Evolutionary conservation across 2,888 invertebrate genomes (phyloP).

Genomic region (Mesorhabditis sp.): DNA sequence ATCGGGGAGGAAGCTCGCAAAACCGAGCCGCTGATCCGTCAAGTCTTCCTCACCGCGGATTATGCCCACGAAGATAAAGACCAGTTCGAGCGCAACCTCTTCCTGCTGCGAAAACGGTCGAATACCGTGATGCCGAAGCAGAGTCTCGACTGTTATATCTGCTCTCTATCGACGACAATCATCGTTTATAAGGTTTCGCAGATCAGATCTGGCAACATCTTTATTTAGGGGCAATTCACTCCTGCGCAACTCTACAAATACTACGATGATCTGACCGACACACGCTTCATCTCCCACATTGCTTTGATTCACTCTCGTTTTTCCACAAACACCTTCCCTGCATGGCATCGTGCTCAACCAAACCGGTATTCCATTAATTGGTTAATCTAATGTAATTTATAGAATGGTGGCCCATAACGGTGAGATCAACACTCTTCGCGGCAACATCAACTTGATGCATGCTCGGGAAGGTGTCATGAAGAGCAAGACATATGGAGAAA

Average conservation of each 20-base stretch:
- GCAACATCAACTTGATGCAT: constrained; percentile 96
- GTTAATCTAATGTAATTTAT: constrained; percentile 16
- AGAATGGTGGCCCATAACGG: constrained; percentile 95
- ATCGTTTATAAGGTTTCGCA: constrained; percentile 81
- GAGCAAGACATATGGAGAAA: constrained; percentile 70
- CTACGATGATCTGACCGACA: constrained; percentile 67
- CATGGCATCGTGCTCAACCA: constrained; percentile 98
- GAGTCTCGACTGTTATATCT: constrained; percentile 87
- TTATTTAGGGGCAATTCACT: background rate
- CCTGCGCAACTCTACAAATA: constrained; percentile 76
- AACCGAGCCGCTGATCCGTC: constrained; percentile 91
- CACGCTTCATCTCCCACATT: constrained; percentile 81
- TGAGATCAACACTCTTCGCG: constrained; percentile 96
- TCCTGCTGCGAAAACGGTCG: constrained; percentile 85
- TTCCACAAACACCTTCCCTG: constrained; percentile 98
- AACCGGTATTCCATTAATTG: constrained; percentile 69
- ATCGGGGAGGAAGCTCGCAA: constrained; percentile 88
- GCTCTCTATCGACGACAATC: constrained; percentile 82
- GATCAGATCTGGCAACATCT: background rate
- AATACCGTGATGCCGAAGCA: constrained; percentile 81
- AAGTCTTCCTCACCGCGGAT: constrained; percentile 70
- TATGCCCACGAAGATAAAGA: constrained; percentile 66
- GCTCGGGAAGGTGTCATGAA: constrained; percentile 70
- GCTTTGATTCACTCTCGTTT: constrained; percentile 95
- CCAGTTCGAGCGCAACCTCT: constrained; percentile 69